These are phyloP conservation scores for Mesopsocus fuscifrons DNA, from an alignment of 2,888 invertebrate species.

Conservation along the genomic window DNA sequence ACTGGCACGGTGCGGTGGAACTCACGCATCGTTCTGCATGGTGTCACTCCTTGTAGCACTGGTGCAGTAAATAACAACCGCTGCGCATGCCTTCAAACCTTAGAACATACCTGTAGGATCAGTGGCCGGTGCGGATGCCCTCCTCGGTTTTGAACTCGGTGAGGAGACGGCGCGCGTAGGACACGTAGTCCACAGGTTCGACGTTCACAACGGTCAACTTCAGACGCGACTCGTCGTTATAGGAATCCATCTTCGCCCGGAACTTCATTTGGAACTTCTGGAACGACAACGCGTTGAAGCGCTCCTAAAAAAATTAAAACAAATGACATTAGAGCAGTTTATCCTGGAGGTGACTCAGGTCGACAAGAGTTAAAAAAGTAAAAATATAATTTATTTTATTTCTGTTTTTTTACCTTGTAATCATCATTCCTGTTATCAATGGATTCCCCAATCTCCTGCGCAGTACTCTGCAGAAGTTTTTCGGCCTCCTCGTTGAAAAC, in stretches of 20 bases:
- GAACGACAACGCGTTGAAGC: constrained; percentile 55
- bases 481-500: constrained; percentile 76
- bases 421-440: constrained; percentile 29
- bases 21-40: too few relatives aligned
- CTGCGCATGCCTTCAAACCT: too few relatives aligned
- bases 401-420: constrained; percentile 7
- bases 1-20: too few relatives aligned
- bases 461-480: constrained; percentile 44
- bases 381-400: not conserved
- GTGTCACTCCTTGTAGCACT: too few relatives aligned
- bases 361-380: too few relatives aligned
- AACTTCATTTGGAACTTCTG: constrained; percentile 64
- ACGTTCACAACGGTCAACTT: constrained; percentile 54
- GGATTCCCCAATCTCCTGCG: constrained; percentile 61
- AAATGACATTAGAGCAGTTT: too few relatives aligned
- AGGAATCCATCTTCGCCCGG: constrained; percentile 76
- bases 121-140: constrained; percentile 27
- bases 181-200: constrained; percentile 52
- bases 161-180: constrained; percentile 51
- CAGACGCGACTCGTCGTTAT: constrained; percentile 66
- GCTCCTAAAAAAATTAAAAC: constrained; percentile 4
- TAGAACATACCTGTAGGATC: not conserved
- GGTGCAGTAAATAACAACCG: too few relatives aligned
- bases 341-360: too few relatives aligned
- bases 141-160: constrained; percentile 45